These are phyloP conservation scores for Ormyrus labotus DNA, from an alignment of 2,888 invertebrate genomes.

Conservation along the genomic window DNA sequence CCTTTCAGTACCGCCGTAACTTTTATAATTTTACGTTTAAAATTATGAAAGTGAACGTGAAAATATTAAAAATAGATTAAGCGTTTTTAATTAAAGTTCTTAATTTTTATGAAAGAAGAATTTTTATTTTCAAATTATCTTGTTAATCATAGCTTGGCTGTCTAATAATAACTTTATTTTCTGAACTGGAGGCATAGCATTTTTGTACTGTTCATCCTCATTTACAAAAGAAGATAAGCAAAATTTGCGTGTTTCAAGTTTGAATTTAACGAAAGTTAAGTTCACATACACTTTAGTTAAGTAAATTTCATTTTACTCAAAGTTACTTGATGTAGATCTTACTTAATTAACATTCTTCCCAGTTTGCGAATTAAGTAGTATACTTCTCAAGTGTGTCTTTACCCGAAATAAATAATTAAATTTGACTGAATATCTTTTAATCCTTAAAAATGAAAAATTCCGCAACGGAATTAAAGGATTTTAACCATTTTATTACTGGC, in stretches of 20 bases:
- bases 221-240: constrained; percentile 9
- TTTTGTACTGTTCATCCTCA: not conserved
- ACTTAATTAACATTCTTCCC: constrained; percentile 15
- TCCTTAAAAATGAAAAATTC: not conserved
- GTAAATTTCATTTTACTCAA: constrained; percentile 33
- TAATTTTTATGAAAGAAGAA: too few species aligned
- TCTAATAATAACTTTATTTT: not conserved
- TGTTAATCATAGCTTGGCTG: not conserved
- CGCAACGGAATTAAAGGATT: not conserved
- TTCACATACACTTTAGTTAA: constrained; percentile 29
- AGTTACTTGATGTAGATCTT: constrained; percentile 26
- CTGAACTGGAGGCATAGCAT: not conserved
- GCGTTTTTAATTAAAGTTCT: not conserved
- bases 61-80: not conserved
- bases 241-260: constrained; percentile 38
- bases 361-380: not conserved
- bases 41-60: not conserved
- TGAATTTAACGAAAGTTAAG: constrained; percentile 14
- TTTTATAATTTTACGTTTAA: not conserved
- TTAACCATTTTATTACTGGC: too few species aligned
- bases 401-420: too few species aligned
- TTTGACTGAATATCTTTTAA: too few species aligned
- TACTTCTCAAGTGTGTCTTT: not conserved
- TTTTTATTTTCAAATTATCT: too few species aligned
- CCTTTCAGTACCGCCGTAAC: not conserved